Evolutionary conservation across 2,113 vertebrate genomes (phyloP).

Genomic region (Struthio camelus): DNA sequence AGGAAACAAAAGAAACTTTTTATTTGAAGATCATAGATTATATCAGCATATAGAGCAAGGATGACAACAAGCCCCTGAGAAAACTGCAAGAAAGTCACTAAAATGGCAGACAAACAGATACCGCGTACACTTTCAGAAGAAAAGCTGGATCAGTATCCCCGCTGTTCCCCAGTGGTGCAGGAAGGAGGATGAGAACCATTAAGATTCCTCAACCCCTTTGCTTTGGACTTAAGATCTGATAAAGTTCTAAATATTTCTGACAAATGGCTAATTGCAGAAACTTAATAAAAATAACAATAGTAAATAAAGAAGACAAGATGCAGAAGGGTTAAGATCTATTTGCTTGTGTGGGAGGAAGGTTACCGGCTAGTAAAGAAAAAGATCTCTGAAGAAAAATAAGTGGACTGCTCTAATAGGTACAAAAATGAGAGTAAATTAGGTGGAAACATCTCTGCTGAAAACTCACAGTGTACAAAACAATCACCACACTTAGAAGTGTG

Average conservation of each 20-base stretch:
- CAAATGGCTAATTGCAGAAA: not conserved
- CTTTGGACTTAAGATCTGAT: not conserved
- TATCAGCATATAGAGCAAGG: not conserved
- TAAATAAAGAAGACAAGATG: not conserved
- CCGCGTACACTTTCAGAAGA: not conserved
- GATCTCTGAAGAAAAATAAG: not conserved
- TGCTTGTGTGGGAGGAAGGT: not conserved
- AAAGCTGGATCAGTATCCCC: conserved; percentile 6
- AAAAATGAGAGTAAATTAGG: not conserved
- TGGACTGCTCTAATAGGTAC: not conserved
- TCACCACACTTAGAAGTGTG: fast-evolving
- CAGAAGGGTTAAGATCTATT: not conserved
- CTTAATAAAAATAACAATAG: not conserved
- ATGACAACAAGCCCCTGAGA: not conserved
- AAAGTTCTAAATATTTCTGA: not conserved
- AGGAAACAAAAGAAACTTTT: not conserved
- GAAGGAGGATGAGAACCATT: not conserved
- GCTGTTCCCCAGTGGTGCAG: not conserved
- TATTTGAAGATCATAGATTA: not conserved
- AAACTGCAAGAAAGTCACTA: not conserved
- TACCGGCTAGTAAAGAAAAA: not conserved
- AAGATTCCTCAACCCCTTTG: not conserved
- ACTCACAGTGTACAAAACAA: not conserved
- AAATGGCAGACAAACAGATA: not conserved
- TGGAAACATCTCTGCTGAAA: not conserved